phyloP scores from a whole-genome alignment of 2,113 vertebrate species.

The Spilogale gracilis region DNA sequence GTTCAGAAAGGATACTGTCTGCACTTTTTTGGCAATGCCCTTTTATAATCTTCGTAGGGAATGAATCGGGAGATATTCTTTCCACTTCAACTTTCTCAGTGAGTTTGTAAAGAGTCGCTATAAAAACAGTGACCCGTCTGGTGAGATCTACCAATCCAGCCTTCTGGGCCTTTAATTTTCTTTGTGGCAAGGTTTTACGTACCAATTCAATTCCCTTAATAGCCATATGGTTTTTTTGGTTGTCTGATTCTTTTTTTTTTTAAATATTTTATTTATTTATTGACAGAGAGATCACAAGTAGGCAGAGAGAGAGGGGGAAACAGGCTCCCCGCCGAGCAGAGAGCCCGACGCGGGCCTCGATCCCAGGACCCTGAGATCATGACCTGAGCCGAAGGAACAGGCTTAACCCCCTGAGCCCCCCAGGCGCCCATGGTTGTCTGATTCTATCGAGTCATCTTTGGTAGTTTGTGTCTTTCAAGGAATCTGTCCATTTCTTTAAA shows the following conservation, averaged over 20 bases:
- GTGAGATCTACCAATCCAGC: neutral
- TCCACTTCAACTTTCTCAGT: neutral
- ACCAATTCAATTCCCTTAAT: neutral
- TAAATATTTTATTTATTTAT: no score
- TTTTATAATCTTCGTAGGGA: neutral
- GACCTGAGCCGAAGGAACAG: no score
- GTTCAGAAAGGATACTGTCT: neutral
- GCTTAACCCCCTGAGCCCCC: no score
- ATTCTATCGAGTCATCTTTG: neutral
- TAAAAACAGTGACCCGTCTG: neutral
- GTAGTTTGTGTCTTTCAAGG: neutral
- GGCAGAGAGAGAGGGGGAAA: no score
- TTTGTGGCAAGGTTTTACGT: conserved; percentile 12
- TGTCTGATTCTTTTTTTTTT: neutral
- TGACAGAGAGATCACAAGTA: no score
- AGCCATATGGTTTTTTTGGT: neutral
- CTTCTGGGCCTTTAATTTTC: neutral
- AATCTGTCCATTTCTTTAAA: conserved; percentile 32
- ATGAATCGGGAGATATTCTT: neutral
- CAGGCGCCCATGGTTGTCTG: neutral
- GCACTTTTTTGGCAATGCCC: neutral
- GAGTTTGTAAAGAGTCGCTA: neutral
- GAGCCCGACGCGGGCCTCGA: no score
- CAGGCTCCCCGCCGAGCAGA: no score
- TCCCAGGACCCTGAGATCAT: no score